Base-by-base conservation (phyloP, 35 echinoderm and acorn worm species). In the Apostichopus parvimensis region DNA sequence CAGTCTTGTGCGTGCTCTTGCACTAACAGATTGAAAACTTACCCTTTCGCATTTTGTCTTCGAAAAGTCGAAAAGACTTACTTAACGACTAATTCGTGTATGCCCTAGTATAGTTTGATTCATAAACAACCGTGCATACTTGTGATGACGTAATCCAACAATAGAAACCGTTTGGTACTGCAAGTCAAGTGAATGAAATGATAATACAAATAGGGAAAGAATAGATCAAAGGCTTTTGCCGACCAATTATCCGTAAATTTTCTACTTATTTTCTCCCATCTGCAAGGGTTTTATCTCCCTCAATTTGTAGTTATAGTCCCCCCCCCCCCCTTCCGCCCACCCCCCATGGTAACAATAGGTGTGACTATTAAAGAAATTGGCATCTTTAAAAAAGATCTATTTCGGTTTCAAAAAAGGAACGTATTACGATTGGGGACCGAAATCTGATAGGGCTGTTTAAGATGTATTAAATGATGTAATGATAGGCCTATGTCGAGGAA, bases 191-290 rank as follows among this genome's bases (percentile, higher is more conserved):
- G 79, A n/a, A 13, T 55, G 11, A 55, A 55, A 18, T 25, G n/a
- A 56, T 17, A 45, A 45, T 54, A 12, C 8, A 7, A 17, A 18
- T 82, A 53, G 12, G 12, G 55, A 56, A 17, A 56, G 34, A 22
- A 82, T 53, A 82, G 79, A 82, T 82, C 79, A 82, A 8, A 82
- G 79, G 54, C 34, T 55, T n/a, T 68, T 8, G 79, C 79, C 79
- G 79, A 45, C 55, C 6, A 82, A 45, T 82, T 82, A 82, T 82
- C 79, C 79, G 6, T 17, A 82, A 82, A 82, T 82, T 82, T 55
- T 55, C 55, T 11, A 53, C n/a, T 55, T 55, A 82, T 18, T 45
- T 82, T 17, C 11, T 82, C 52, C 11, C 79, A 14, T 68, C 52
- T 15, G 34, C 14, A 54, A 8, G 34, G 6, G 15, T 2, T 56